Evolutionary conservation across 2,888 invertebrate species (phyloP).

Genomic region (Hypselothyrea guttata): DNA sequence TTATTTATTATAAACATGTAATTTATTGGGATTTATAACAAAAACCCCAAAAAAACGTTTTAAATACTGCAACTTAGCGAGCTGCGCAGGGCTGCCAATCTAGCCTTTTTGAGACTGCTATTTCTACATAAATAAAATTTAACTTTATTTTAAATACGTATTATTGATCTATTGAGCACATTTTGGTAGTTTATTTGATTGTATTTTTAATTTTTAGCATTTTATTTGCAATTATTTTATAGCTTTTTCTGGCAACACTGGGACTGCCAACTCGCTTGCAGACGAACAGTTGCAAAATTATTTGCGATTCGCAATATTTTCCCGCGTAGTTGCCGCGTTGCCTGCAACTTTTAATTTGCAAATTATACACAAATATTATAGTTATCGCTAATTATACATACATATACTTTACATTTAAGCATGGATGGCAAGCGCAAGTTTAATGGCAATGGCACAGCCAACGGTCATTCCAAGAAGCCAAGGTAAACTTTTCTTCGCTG

Average conservation of each 20-base stretch:
- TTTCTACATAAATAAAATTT: no score
- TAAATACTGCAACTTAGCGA: no score
- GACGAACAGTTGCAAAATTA: conserved; percentile 27
- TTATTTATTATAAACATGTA: no score
- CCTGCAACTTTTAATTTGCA: conserved; percentile 26
- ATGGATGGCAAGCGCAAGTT: conserved; percentile 67
- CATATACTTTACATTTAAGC: conserved; percentile 13
- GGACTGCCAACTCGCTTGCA: conserved; percentile 27
- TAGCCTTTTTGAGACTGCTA: no score
- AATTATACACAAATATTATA: conserved; percentile 7
- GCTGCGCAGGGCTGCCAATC: no score
- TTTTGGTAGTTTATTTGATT: no score
- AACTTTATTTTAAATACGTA: no score
- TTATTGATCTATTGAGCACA: no score
- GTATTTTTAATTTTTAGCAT: no score
- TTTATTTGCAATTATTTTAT: no score
- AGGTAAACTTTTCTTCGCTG: conserved; percentile 50
- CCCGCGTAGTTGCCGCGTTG: conserved; percentile 40
- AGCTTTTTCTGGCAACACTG: background rate
- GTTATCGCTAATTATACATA: conserved; percentile 3
- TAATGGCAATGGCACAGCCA: conserved; percentile 43
- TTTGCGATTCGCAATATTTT: conserved; percentile 21
- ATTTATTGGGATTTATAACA: no score
- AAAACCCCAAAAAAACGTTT: no score
- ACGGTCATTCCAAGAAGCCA: conserved; percentile 64